Conservation (phyloP, 2,113 vertebrate genomes). For the Neopipo cinnamomea region DNA sequence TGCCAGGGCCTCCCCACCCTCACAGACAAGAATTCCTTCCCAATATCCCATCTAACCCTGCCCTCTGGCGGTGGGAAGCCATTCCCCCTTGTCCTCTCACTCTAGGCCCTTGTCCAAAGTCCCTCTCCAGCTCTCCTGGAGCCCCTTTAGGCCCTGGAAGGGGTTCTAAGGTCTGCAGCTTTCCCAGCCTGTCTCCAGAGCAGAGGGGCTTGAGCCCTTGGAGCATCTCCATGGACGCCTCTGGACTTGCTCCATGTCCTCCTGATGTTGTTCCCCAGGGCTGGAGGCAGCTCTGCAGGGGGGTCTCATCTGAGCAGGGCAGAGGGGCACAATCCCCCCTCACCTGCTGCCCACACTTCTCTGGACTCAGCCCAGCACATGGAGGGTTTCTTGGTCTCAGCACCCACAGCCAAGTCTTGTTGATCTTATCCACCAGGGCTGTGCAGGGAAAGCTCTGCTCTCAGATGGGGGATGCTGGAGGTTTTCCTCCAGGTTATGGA, state of each 20-base stretch:
- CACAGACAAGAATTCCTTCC: neutral
- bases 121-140: neutral
- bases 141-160: neutral
- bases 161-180: accelerated
- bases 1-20: accelerated
- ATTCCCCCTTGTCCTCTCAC: neutral
- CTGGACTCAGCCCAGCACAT: neutral
- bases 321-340: neutral
- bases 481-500: neutral
- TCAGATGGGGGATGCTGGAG: neutral
- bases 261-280: neutral
- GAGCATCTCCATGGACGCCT: neutral
- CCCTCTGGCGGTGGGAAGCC: neutral
- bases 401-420: accelerated
- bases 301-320: neutral
- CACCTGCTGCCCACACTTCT: accelerated
- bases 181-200: neutral
- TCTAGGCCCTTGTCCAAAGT: accelerated
- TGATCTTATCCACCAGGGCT: neutral
- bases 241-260: no score
- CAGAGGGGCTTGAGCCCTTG: accelerated
- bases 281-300: neutral
- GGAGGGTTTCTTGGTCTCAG: neutral
- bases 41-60: neutral
- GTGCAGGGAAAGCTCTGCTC: neutral